Evolutionary conservation across 2,113 vertebrate genomes (phyloP).

Genomic region (Oncorhynchus keta): DNA sequence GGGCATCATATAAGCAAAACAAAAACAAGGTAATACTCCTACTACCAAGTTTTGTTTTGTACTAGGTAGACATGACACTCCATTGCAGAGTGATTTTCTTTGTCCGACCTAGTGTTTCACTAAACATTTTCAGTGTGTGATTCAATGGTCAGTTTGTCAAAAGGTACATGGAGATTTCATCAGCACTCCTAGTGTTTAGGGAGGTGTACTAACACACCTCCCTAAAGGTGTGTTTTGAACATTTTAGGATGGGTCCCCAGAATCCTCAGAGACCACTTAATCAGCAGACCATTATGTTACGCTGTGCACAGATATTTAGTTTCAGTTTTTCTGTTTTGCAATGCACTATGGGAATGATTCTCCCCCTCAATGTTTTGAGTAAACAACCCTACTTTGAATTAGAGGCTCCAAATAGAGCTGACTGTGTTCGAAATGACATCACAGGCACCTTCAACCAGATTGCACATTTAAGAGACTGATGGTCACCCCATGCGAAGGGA

Average conservation of each 20-base stretch:
- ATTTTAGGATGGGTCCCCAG: neutral
- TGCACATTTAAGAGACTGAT: slow-evolving; percentile 13
- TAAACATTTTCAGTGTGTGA: neutral
- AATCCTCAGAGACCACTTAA: neutral
- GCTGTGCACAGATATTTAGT: slow-evolving; percentile 14
- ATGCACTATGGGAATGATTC: slow-evolving; percentile 6
- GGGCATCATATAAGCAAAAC: too few relatives aligned
- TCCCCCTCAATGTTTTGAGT: slow-evolving; percentile 26
- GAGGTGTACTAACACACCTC: too few relatives aligned
- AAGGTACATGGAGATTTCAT: neutral
- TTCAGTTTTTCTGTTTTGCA: slow-evolving; percentile 27
- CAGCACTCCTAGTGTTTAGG: neutral
- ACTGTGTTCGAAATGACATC: slow-evolving; percentile 29
- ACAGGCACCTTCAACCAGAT: slow-evolving; percentile 14
- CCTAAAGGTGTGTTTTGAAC: neutral
- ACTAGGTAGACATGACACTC: too few relatives aligned
- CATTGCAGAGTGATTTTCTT: too few relatives aligned
- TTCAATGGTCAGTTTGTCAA: neutral
- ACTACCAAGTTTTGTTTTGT: too few relatives aligned
- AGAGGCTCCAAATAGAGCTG: slow-evolving; percentile 23
- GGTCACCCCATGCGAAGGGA: slow-evolving; percentile 18
- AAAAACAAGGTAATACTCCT: too few relatives aligned
- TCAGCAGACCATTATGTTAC: neutral
- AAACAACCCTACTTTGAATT: slow-evolving; percentile 32
- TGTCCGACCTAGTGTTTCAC: too few relatives aligned